Percentiles rank a stretch among this genome's conserved stretches.
Evolutionary conservation across 1,140 invertebrate genomes (phyloP).

Genomic region (Colletes gigas): DNA sequence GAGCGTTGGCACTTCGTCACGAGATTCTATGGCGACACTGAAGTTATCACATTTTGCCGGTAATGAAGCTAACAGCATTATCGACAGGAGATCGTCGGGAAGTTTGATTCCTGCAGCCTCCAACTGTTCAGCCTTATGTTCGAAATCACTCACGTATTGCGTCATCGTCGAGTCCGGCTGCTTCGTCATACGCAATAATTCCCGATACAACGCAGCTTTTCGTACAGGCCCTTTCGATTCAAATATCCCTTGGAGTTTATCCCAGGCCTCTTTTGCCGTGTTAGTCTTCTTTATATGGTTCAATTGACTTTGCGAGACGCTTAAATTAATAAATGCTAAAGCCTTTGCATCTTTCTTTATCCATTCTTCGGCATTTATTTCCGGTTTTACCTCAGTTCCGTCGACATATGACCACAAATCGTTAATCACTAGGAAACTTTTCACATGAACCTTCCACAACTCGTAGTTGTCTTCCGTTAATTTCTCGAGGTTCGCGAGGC

Average conservation of each 20-base stretch:
- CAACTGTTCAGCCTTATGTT: neutral
- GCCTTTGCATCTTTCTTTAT: constrained; percentile 12
- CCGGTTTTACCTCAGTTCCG: neutral
- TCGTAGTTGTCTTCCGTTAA: constrained; percentile 6
- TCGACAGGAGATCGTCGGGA: neutral
- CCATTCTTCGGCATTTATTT: neutral
- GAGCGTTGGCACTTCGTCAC: constrained; percentile 8
- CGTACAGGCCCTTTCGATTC: constrained; percentile 2
- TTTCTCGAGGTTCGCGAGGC: neutral
- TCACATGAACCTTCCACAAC: constrained; percentile 2
- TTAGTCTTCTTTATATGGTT: constrained; percentile 18
- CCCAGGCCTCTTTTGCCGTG: neutral
- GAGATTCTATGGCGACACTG: constrained; percentile 18
- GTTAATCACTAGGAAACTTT: neutral
- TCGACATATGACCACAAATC: neutral
- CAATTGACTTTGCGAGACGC: neutral
- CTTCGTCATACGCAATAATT: constrained; percentile 1
- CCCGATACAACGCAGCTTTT: neutral
- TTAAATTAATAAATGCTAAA: neutral
- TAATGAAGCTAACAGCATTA: constrained; percentile 17
- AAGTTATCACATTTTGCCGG: constrained; percentile 20
- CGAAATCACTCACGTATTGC: constrained; percentile 10
- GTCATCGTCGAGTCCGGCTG: neutral
- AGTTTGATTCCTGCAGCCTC: constrained; percentile 1
- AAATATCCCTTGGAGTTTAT: neutral